Conservation (phyloP, 2,113 vertebrate genomes). For the Ctenomys sociabilis region DNA sequence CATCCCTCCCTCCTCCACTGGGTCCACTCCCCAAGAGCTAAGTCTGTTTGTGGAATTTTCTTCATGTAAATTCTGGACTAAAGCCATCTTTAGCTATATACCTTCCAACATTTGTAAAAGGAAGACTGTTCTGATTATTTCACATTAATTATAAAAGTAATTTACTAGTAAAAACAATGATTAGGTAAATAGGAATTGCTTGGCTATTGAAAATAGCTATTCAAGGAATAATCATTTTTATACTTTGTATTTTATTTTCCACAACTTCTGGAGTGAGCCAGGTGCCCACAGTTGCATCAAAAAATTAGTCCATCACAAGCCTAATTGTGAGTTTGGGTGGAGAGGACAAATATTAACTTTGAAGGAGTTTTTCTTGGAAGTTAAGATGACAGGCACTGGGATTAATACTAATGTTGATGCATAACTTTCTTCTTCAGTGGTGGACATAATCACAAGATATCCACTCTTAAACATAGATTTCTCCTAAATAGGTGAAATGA, state of each 20-base stretch:
- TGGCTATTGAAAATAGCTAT: background rate
- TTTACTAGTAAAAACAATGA: background rate
- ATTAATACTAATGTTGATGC: background rate
- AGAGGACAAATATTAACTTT: background rate
- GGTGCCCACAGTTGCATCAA: background rate
- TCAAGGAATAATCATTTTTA: background rate
- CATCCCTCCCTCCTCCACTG: background rate
- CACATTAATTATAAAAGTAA: background rate
- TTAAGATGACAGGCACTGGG: background rate
- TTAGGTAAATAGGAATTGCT: background rate
- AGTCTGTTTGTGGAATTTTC: slow-evolving; percentile 1
- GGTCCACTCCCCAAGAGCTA: background rate
- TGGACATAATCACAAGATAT: slow-evolving; percentile 3
- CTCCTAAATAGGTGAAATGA: slow-evolving; percentile 15
- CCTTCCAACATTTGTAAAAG: background rate
- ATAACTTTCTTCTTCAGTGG: slow-evolving; percentile 1
- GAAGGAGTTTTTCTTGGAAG: slow-evolving; percentile 32
- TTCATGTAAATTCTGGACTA: background rate
- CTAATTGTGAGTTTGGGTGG: background rate
- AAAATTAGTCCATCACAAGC: slow-evolving; percentile 3
- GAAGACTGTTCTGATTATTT: background rate
- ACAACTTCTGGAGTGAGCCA: background rate
- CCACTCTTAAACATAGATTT: background rate
- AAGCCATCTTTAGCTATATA: background rate
- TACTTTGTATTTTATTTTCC: background rate